Evolutionary conservation across 1,140 invertebrate species (phyloP).

Genomic region (Cydia pomonella): DNA sequence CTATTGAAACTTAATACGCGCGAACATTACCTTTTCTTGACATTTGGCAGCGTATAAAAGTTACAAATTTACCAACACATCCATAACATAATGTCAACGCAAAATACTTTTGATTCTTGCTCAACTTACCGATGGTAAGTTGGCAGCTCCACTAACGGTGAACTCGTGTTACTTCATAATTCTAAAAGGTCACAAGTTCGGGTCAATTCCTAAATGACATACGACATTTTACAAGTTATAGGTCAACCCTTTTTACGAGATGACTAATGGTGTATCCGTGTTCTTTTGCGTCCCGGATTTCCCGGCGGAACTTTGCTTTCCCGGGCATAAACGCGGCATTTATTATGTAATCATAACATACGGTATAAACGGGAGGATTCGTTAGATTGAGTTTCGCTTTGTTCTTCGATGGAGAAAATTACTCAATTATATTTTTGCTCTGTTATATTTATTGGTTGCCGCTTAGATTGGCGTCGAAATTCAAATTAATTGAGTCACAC

Average conservation of each 20-base stretch:
- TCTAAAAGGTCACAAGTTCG: not conserved
- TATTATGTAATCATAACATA: not conserved
- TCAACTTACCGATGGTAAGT: not conserved
- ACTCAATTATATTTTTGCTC: not conserved
- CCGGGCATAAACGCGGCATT: conserved; percentile 9
- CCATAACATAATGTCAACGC: not conserved
- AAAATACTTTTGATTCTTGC: not conserved
- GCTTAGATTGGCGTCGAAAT: too few relatives aligned
- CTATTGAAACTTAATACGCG: too few relatives aligned
- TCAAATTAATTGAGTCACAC: too few relatives aligned
- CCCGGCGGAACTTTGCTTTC: not conserved
- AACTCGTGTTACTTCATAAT: not conserved
- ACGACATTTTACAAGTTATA: not conserved
- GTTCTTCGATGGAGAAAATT: not conserved
- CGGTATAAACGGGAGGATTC: not conserved
- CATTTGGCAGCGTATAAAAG: not conserved
- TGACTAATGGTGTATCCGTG: conserved; percentile 29
- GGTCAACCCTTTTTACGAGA: conserved; percentile 6
- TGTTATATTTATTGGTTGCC: too few relatives aligned
- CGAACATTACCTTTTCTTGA: too few relatives aligned
- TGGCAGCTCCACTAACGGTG: not conserved
- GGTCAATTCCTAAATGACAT: not conserved
- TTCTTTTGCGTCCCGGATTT: conserved; percentile 5
- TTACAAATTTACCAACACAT: not conserved
- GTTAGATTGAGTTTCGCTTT: not conserved